Conservation (phyloP, 2,888 invertebrate genomes). For the Drosophila fulvimacula region DNA sequence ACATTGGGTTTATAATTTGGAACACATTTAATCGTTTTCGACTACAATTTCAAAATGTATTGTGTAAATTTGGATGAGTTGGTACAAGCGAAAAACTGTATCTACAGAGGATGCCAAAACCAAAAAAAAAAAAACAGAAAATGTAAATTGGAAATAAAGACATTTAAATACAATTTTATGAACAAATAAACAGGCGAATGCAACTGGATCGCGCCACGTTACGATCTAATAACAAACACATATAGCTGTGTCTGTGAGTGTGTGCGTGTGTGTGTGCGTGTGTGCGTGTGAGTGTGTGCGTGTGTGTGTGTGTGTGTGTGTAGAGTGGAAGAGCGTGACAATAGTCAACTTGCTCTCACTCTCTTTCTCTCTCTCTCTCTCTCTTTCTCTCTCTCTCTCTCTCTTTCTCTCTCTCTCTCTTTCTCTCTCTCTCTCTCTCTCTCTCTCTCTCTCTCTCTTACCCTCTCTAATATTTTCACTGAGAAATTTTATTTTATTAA, state of each 20-base stretch:
- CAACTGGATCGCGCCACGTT: background rate
- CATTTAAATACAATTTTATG: background rate
- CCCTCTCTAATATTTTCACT: background rate
- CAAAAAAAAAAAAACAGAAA: no score
- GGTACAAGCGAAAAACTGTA: background rate
- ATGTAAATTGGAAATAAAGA: background rate
- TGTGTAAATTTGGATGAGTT: constrained; percentile 5
- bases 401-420: background rate
- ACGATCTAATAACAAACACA: background rate
- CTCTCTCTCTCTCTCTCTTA: background rate
- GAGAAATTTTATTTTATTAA: no score
- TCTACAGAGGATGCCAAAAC: background rate
- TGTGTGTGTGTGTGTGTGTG: background rate
- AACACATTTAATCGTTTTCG: background rate
- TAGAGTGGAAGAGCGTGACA: background rate
- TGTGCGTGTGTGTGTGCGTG: background rate
- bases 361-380: background rate
- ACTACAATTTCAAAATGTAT: constrained; percentile 9
- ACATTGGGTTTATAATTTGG: background rate
- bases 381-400: background rate
- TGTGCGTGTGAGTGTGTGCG: background rate
- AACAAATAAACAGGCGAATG: background rate
- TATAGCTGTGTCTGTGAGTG: background rate
- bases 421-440: background rate
- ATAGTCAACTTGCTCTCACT: background rate